A percentile compares a stretch with the other conserved stretches of the same genome.
phyloP scores from a whole-genome alignment of 2,888 invertebrate species.

The Athalia circularis region DNA sequence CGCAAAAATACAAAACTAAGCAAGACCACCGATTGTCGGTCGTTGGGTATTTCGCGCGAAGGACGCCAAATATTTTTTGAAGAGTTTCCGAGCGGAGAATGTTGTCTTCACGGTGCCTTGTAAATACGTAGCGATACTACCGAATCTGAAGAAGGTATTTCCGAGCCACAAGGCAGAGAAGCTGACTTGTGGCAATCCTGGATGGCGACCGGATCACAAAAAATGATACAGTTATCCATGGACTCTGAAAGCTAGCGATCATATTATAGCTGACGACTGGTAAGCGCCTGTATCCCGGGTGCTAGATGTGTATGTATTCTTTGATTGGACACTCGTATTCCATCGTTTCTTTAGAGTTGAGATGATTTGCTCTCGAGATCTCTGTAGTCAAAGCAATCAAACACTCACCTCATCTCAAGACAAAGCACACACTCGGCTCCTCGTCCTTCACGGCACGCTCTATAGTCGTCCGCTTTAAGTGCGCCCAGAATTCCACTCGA shows the following conservation, averaged over 20 bases:
- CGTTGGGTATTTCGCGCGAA: background rate
- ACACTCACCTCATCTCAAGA: background rate
- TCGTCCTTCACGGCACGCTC: constrained; percentile 19
- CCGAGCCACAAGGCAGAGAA: background rate
- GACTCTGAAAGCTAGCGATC: constrained; percentile 3
- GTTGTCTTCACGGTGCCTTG: background rate
- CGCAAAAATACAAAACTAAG: background rate
- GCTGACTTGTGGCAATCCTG: background rate
- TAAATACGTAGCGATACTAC: background rate
- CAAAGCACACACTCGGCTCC: background rate
- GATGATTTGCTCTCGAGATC: constrained; percentile 12
- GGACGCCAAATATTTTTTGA: background rate
- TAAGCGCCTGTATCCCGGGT: too few species aligned
- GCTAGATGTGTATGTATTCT: background rate
- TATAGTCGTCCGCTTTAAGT: background rate
- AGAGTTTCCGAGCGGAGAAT: background rate
- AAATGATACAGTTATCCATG: constrained; percentile 33
- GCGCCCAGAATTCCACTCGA: background rate
- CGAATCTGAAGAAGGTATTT: background rate
- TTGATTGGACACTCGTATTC: background rate
- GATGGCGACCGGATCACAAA: constrained; percentile 7
- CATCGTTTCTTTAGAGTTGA: background rate
- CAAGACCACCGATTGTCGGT: background rate
- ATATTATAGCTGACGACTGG: background rate
- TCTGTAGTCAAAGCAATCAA: constrained; percentile 4